These are phyloP conservation scores for Idaea biselata DNA, from an alignment of 2,888 invertebrate species.

Conservation along the genomic window DNA sequence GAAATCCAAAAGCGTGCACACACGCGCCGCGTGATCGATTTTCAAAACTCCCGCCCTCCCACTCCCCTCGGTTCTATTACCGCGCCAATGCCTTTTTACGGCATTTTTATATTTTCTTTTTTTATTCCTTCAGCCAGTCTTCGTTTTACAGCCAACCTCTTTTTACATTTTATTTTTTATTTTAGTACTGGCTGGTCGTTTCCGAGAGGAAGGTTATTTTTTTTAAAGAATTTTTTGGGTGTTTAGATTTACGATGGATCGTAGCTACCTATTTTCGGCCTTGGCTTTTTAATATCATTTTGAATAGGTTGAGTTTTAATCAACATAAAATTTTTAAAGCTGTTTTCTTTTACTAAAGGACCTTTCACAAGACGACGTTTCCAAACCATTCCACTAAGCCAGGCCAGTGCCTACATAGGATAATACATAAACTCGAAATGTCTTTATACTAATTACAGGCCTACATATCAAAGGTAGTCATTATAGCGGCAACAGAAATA, in stretches of 20 bases:
- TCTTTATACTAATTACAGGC: no score
- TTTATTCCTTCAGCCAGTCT: conserved; percentile 50
- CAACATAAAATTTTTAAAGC: not conserved
- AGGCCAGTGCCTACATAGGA: no score
- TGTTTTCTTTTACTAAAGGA: not conserved
- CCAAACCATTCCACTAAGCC: no score
- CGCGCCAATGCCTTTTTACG: conserved; percentile 54
- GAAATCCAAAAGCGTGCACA: conserved; percentile 68
- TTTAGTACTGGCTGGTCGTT: conserved; percentile 7
- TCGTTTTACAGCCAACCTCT: conserved; percentile 28
- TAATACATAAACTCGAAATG: no score
- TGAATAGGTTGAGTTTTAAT: not conserved
- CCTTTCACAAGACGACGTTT: no score
- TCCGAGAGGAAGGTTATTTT: conserved; percentile 2
- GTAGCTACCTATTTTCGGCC: not conserved
- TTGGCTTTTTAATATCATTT: not conserved
- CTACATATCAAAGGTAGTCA: no score
- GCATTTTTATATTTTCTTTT: conserved; percentile 57
- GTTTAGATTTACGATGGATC: not conserved
- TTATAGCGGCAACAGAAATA: no score
- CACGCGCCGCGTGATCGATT: conserved; percentile 74
- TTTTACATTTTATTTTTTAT: conserved; percentile 22
- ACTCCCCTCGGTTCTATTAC: conserved; percentile 48
- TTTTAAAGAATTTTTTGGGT: not conserved
- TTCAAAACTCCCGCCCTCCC: conserved; percentile 53